Conservation (phyloP, 2,113 vertebrate species). For the Canis aureus region DNA sequence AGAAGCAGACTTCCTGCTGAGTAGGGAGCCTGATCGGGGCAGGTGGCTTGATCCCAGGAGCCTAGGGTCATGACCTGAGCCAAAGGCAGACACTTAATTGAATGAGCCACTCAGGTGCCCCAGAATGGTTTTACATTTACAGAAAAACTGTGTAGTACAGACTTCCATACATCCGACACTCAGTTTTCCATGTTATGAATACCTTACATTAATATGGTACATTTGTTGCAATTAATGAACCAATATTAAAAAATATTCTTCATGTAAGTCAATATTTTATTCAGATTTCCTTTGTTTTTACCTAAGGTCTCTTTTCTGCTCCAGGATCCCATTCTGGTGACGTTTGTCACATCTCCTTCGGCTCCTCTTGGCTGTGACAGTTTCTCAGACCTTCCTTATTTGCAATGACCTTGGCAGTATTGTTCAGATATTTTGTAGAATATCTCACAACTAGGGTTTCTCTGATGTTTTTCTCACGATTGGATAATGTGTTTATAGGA, state of each 20-base stretch:
- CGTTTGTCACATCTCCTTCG: not conserved
- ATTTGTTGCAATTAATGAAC: no score
- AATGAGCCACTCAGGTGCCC: no score
- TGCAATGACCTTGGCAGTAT: no score
- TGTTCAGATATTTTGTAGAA: not conserved
- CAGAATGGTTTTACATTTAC: no score
- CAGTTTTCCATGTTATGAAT: not conserved
- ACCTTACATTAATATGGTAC: not conserved
- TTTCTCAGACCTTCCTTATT: not conserved
- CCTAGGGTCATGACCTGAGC: no score
- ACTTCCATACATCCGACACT: not conserved
- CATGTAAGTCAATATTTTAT: not conserved
- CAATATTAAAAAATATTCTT: not conserved
- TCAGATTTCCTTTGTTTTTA: not conserved
- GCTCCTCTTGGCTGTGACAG: not conserved
- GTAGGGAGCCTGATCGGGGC: no score
- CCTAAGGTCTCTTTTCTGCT: not conserved
- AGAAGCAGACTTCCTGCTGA: no score
- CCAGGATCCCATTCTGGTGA: not conserved
- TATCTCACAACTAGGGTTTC: not conserved
- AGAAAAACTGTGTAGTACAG: not conserved
- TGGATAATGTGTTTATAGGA: not conserved
- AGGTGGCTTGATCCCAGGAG: no score
- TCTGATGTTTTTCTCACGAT: not conserved
- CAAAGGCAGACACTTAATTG: no score